Conservation (phyloP, 1,140 invertebrate species). For the Drosophila quadrilineata region DNA sequence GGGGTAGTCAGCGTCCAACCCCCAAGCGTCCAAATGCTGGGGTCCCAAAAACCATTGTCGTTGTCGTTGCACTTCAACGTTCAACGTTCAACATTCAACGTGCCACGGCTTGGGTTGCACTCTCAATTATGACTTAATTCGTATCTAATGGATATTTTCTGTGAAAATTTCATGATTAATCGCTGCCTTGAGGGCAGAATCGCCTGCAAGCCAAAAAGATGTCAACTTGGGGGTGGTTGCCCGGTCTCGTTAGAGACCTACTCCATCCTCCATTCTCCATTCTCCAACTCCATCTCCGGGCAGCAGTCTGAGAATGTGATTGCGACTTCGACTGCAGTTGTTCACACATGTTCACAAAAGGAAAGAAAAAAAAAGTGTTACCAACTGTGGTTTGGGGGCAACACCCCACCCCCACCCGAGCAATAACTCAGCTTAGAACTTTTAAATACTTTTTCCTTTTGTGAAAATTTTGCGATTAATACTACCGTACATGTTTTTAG, state of each 20-base stretch:
- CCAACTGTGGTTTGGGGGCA: constrained; percentile 44
- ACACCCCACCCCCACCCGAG: constrained; percentile 15
- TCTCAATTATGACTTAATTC: constrained; percentile 81
- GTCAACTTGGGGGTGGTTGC: constrained; percentile 26
- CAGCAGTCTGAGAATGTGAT: neutral
- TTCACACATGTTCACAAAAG: constrained; percentile 77
- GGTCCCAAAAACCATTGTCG: no score
- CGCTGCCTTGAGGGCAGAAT: constrained; percentile 62
- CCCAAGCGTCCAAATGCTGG: constrained; percentile 17
- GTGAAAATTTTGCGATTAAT: constrained; percentile 51
- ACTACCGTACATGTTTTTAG: constrained; percentile 7
- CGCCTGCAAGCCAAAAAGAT: constrained; percentile 1
- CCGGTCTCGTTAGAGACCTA: neutral
- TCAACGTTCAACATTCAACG: constrained; percentile 60
- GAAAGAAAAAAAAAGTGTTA: constrained; percentile 27
- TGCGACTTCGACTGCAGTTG: constrained; percentile 51
- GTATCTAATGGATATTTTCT: constrained; percentile 80
- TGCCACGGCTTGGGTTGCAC: constrained; percentile 57
- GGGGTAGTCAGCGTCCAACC: neutral
- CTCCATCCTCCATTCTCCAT: no score
- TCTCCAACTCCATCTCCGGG: no score
- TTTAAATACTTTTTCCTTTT: constrained; percentile 40
- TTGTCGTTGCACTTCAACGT: neutral
- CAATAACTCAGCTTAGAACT: constrained; percentile 57
- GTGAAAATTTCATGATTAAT: constrained; percentile 76